Conservation (phyloP, 23 tunicate genomes). For the Halocynthia aurantium region DNA sequence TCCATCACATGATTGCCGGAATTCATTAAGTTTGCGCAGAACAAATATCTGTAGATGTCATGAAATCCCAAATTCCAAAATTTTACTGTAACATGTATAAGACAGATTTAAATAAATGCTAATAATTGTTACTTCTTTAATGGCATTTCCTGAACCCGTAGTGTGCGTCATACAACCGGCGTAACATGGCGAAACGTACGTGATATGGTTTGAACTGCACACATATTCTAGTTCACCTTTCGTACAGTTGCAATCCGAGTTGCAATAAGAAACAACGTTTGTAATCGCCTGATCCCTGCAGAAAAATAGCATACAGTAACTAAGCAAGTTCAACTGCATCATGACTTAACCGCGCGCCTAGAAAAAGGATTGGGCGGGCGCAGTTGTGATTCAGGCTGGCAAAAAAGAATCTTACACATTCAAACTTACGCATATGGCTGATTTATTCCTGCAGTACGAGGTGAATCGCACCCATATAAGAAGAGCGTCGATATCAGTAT, state of each 20-base stretch:
- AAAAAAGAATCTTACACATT: background rate
- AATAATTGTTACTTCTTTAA: background rate
- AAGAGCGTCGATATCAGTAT: constrained; percentile 31
- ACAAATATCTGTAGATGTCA: background rate
- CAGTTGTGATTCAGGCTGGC: too few species aligned
- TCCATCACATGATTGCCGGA: too few species aligned
- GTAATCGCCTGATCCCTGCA: constrained; percentile 3
- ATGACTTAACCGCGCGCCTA: background rate
- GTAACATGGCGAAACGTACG: constrained; percentile 75
- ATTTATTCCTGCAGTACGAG: constrained; percentile 48
- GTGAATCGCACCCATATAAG: constrained; percentile 51
- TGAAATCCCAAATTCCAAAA: too few species aligned
- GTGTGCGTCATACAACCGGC: constrained; percentile 53
- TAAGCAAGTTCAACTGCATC: background rate
- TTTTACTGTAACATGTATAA: too few species aligned
- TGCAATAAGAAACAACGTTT: constrained; percentile 31
- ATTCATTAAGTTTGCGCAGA: background rate
- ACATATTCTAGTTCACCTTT: constrained; percentile 48
- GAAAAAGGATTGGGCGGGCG: background rate
- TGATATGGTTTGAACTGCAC: constrained; percentile 42
- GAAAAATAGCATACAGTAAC: background rate
- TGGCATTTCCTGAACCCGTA: constrained; percentile 10
- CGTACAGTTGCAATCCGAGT: constrained; percentile 43
- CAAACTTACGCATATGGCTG: constrained; percentile 58
- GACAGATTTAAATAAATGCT: too few species aligned